Percentiles rank a stretch among this genome's conserved stretches.
These are phyloP conservation scores for Pentamera pediparva DNA, from an alignment of 53 echinoderm and acorn worm genomes.

Conservation along the genomic window DNA sequence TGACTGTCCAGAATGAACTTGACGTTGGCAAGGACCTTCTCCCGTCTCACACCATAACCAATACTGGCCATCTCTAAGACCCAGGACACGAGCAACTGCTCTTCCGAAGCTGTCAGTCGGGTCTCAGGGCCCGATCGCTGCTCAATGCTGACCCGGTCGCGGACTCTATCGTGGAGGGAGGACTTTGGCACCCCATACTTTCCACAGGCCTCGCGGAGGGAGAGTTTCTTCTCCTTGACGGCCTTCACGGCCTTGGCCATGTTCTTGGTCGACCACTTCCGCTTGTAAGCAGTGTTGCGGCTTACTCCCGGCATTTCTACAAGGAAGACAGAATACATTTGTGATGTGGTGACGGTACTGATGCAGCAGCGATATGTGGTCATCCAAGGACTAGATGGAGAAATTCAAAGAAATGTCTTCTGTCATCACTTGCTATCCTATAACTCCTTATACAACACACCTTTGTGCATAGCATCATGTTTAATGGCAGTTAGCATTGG, in stretches of 20 bases:
- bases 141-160: neutral
- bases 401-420: too few relatives aligned
- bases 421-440: too few relatives aligned
- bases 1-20: neutral
- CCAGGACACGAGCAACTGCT: neutral
- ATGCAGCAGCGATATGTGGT: too few relatives aligned
- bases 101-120: neutral
- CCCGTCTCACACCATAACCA: neutral
- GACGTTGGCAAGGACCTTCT: neutral
- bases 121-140: neutral
- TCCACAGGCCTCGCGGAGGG: neutral
- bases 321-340: too few relatives aligned
- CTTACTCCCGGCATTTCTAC: neutral
- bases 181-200: neutral
- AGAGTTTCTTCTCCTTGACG: neutral
- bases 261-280: neutral
- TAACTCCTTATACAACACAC: too few relatives aligned
- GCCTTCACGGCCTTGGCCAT: neutral
- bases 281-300: neutral
- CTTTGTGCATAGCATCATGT: too few relatives aligned
- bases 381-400: too few relatives aligned
- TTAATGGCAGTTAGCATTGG: too few relatives aligned
- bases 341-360: too few relatives aligned
- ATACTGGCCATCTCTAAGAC: neutral
- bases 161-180: neutral